Percentiles rank a stretch among this genome's conserved stretches.
phyloP scores from a whole-genome alignment of 2,797 vertebrate species.

The Syngnathus rostellatus region DNA sequence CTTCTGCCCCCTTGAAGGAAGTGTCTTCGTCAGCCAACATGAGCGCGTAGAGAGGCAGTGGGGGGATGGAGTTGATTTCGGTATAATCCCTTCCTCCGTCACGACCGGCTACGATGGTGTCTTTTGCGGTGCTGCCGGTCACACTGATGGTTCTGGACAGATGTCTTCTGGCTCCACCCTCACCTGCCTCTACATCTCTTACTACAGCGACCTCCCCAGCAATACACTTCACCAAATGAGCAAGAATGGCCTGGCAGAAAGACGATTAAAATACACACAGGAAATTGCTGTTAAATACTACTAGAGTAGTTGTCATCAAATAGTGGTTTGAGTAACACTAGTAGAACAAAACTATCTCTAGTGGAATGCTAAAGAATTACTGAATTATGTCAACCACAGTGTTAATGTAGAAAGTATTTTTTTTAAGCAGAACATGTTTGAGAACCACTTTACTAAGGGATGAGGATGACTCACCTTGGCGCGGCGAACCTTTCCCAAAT shows the following conservation, averaged over 20 bases:
- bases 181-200: slow-evolving; percentile 85
- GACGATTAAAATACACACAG: not conserved
- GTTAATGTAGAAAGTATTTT: too few relatives aligned
- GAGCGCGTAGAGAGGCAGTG: slow-evolving; percentile 84
- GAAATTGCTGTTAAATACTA: not conserved
- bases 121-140: slow-evolving; percentile 95
- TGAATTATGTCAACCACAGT: not conserved
- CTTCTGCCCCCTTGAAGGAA: slow-evolving; percentile 80
- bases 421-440: not conserved
- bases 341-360: not conserved
- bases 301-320: not conserved
- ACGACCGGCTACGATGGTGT: slow-evolving; percentile 88
- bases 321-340: not conserved
- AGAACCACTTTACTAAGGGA: not conserved
- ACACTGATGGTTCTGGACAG: slow-evolving; percentile 97
- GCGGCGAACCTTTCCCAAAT: slow-evolving; percentile 89
- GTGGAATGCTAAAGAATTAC: not conserved
- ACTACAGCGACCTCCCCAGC: slow-evolving; percentile 96
- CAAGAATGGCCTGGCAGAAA: slow-evolving; percentile 78
- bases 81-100: slow-evolving; percentile 95
- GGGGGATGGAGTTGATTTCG: slow-evolving; percentile 98
- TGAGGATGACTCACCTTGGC: slow-evolving; percentile 71
- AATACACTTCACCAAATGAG: slow-evolving; percentile 96
- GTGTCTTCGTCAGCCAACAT: slow-evolving; percentile 90
- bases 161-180: slow-evolving; percentile 84